phyloP scores from a whole-genome alignment of 2,113 vertebrate species.

The Chinchilla lanigera region DNA sequence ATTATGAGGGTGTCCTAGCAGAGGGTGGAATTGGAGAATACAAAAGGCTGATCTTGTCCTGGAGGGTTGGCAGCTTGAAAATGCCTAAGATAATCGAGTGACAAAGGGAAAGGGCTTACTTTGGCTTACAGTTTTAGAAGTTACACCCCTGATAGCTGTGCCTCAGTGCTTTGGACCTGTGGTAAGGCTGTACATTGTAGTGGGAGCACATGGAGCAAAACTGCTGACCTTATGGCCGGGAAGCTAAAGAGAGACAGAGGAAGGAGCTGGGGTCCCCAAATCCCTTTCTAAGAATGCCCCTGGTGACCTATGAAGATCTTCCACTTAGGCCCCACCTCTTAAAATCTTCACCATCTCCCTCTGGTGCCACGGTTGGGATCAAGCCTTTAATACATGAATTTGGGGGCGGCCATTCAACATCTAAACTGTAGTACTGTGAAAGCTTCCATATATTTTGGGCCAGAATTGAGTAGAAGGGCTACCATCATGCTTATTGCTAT shows the following conservation, averaged over 20 bases:
- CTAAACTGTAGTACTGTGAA: too few relatives aligned
- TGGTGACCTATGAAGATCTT: not conserved
- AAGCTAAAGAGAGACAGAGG: not conserved
- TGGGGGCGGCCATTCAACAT: not conserved
- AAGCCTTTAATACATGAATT: not conserved
- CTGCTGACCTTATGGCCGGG: not conserved
- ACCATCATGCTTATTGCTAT: not conserved
- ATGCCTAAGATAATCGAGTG: not conserved
- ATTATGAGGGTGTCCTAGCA: constrained; percentile 36
- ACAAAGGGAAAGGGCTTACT: not conserved
- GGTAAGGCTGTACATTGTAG: not conserved
- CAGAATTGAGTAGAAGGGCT: not conserved
- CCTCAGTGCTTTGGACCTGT: not conserved
- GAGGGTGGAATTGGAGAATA: not conserved
- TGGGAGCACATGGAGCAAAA: not conserved
- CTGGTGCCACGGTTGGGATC: not conserved
- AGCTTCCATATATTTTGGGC: not conserved
- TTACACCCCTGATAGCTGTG: not conserved
- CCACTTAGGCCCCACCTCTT: not conserved
- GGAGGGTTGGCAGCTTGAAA: constrained; percentile 43
- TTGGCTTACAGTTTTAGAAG: not conserved
- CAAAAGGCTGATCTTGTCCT: constrained; percentile 70
- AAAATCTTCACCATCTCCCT: not conserved
- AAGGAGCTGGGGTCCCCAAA: not conserved
- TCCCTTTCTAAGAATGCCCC: not conserved